Evolutionary conservation across 37 sponge, comb jelly and placozoan genomes (phyloP).

Genomic region (Spongilla lacustris): DNA sequence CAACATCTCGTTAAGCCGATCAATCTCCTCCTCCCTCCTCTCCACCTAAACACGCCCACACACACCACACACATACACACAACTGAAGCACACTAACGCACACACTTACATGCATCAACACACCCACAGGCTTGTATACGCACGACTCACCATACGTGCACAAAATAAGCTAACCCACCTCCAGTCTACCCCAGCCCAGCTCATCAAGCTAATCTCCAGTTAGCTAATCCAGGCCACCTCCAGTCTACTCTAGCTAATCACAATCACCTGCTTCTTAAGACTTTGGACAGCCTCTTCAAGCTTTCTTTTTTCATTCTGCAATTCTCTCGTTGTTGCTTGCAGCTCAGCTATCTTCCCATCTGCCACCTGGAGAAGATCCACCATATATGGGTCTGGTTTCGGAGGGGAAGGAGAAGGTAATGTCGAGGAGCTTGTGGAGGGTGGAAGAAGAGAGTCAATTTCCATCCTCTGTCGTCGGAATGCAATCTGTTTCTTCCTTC

Average conservation of each 20-base stretch:
- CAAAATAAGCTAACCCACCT: too few species aligned
- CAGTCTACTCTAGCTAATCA: neutral
- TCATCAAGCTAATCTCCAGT: too few species aligned
- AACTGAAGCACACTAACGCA: neutral
- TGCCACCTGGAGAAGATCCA: conserved; percentile 91
- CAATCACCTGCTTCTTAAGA: conserved; percentile 75
- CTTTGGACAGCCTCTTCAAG: conserved; percentile 47
- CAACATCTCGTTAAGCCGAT: conserved; percentile 81
- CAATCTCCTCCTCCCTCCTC: conserved; percentile 91
- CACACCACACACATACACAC: neutral
- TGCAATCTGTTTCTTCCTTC: conserved; percentile 88
- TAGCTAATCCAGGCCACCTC: too few species aligned
- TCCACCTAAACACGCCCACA: conserved; percentile 57
- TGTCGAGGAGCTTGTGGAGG: conserved; percentile 2
- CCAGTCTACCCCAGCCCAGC: too few species aligned
- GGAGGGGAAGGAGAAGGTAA: conserved; percentile 19
- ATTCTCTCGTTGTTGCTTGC: conserved; percentile 41
- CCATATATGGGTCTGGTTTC: conserved; percentile 86
- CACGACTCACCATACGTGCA: too few species aligned
- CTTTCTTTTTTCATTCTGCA: conserved; percentile 59
- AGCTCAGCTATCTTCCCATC: conserved; percentile 83
- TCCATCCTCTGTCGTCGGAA: conserved; percentile 96
- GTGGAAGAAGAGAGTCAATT: conserved; percentile 67
- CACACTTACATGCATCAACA: neutral
- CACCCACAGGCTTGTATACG: neutral